Conservation (phyloP, 2,797 vertebrate genomes). For the Sylvilagus floridanus region DNA sequence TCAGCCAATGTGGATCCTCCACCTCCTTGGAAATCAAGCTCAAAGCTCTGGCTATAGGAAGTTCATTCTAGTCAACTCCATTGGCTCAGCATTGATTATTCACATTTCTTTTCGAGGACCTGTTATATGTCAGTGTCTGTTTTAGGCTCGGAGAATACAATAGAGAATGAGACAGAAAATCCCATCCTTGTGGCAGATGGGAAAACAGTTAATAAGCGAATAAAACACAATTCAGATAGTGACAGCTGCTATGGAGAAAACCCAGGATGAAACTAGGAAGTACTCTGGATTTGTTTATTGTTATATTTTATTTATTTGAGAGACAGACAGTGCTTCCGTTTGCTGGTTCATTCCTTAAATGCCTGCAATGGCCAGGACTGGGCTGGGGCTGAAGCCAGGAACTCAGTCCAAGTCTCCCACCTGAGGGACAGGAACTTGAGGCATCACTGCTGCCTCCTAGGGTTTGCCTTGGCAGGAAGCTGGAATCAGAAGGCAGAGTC, state of each 20-base stretch:
- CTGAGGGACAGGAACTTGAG: no score
- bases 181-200: neutral
- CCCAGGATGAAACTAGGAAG: neutral
- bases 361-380: no score
- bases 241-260: neutral
- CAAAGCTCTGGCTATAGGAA: constrained; percentile 8
- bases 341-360: no score
- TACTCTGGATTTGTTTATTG: neutral
- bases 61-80: neutral
- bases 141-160: neutral
- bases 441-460: no score
- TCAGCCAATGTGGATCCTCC: neutral
- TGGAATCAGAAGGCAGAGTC: no score
- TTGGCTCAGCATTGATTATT: neutral
- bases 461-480: no score
- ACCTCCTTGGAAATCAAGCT: constrained; percentile 52
- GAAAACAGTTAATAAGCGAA: neutral
- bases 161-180: constrained; percentile 19
- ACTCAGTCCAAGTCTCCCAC: no score
- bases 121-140: neutral
- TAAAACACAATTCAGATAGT: neutral
- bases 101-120: neutral
- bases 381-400: no score
- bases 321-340: no score
- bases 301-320: no score